Evolutionary conservation across 2,888 invertebrate genomes (phyloP).

Genomic region (Allolobophora icterica): DNA sequence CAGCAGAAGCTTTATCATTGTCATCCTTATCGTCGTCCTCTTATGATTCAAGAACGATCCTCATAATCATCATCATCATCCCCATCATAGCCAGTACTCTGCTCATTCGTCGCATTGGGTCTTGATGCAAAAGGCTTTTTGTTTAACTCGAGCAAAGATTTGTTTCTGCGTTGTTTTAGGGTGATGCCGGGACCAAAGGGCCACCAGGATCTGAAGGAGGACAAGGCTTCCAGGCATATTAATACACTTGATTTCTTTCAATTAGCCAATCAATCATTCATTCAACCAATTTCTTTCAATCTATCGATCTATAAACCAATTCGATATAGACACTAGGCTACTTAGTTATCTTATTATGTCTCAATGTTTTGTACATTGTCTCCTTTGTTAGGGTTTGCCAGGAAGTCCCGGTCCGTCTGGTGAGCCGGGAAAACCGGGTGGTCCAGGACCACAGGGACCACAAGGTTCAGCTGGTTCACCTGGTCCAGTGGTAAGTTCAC

Average conservation of each 20-base stretch:
- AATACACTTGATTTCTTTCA: neutral
- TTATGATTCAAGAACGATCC: neutral
- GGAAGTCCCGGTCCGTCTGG: conserved; percentile 30
- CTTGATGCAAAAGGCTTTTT: neutral
- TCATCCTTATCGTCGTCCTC: neutral
- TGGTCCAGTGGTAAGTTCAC: neutral
- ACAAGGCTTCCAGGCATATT: neutral
- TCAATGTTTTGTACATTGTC: neutral
- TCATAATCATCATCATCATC: neutral
- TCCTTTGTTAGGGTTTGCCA: conserved; percentile 9
- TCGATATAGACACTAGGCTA: neutral
- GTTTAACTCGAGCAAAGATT: neutral
- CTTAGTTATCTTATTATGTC: neutral
- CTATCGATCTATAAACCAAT: neutral
- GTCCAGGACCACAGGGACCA: neutral
- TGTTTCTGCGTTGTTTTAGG: conserved; percentile 3
- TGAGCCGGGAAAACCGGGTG: conserved; percentile 34
- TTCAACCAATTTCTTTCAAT: neutral
- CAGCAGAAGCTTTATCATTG: neutral
- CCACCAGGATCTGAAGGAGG: neutral
- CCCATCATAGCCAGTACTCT: neutral
- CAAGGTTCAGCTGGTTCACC: neutral
- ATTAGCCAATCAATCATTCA: neutral
- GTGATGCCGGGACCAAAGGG: neutral
- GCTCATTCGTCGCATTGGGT: neutral